A percentile compares a stretch with the other conserved stretches of the same genome.
These are phyloP conservation scores for Procambarus virginalis DNA, from an alignment of 1,140 invertebrate species.

Conservation along the genomic window DNA sequence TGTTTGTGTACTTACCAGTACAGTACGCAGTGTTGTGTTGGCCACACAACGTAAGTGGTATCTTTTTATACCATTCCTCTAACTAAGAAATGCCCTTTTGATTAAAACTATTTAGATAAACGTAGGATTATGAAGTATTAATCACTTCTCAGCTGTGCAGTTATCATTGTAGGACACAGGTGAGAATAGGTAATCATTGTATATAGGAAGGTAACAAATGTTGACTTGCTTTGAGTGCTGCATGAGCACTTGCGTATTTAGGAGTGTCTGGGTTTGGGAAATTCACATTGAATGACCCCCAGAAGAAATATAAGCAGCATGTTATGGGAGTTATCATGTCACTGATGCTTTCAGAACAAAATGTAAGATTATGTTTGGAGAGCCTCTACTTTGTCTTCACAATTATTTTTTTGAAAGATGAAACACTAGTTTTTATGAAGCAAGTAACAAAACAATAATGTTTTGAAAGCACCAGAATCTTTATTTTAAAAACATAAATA, in stretches of 20 bases:
- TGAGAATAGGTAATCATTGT: not conserved
- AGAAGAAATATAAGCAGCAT: not conserved
- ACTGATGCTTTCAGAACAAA: not conserved
- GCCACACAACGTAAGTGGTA: too few species aligned
- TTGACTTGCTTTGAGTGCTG: not conserved
- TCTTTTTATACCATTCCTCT: too few species aligned
- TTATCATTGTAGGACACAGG: not conserved
- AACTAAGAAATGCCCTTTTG: not conserved
- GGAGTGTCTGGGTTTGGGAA: not conserved
- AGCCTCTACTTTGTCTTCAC: too few species aligned
- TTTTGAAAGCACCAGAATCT: not conserved
- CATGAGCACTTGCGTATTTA: not conserved
- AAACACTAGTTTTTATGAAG: not conserved
- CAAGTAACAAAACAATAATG: not conserved
- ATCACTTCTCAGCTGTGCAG: not conserved
- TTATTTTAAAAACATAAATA: not conserved
- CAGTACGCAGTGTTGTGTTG: too few species aligned
- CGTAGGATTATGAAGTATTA: not conserved
- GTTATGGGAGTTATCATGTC: not conserved
- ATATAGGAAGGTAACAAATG: not conserved
- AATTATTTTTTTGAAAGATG: not conserved
- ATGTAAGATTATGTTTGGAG: not conserved
- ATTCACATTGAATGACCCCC: slow-evolving; percentile 7
- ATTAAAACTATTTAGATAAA: not conserved
- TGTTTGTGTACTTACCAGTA: too few species aligned